Conservation (phyloP, 1,140 invertebrate species). For the Steinernema feltiae region DNA sequence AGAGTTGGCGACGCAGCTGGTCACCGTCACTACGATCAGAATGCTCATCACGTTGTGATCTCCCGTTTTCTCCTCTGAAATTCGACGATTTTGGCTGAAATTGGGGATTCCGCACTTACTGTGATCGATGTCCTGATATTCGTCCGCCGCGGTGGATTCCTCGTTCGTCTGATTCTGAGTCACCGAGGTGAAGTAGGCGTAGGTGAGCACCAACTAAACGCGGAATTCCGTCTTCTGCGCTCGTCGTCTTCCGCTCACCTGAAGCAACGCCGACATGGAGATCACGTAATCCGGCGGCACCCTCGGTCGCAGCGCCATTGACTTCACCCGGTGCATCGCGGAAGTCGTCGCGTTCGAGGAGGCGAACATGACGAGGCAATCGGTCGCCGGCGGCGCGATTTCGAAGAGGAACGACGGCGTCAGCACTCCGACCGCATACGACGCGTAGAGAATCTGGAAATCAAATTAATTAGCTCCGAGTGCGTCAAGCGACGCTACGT, state of each 20-base stretch:
- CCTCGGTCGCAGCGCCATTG: neutral
- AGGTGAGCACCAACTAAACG: neutral
- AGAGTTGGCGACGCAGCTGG: constrained; percentile 1
- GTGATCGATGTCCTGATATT: constrained; percentile 1
- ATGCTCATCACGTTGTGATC: constrained; percentile 11
- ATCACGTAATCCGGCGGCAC: neutral
- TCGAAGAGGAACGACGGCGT: neutral
- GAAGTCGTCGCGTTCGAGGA: neutral
- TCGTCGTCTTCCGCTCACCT: neutral
- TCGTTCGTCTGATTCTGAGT: neutral
- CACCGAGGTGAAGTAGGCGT: neutral
- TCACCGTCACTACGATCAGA: neutral
- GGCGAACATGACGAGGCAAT: neutral
- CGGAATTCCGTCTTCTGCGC: neutral
- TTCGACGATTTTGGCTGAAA: neutral
- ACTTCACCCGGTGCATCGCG: neutral
- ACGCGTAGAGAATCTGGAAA: constrained; percentile 5
- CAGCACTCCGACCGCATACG: neutral
- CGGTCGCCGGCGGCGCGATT: neutral
- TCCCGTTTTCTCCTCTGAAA: neutral
- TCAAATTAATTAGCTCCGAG: neutral
- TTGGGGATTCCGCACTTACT: too few relatives aligned
- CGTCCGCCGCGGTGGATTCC: neutral
- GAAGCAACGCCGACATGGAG: neutral
- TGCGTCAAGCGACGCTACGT: neutral